A percentile compares a stretch with the other conserved stretches of the same genome.
phyloP scores from a whole-genome alignment of 2,888 invertebrate species.

The Morpho helenor region DNA sequence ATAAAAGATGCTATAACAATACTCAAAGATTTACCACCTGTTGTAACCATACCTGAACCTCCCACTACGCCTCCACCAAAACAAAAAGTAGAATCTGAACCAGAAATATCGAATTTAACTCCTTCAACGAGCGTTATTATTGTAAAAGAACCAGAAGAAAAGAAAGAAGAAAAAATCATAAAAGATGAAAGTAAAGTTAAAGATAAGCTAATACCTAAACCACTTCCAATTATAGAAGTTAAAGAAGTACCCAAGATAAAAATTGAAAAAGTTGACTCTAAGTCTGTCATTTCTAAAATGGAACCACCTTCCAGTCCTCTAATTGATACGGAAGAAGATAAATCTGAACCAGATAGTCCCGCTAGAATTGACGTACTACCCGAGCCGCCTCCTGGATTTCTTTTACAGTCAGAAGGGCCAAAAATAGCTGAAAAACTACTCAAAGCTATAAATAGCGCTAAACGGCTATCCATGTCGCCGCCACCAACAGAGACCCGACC shows the following conservation, averaged over 20 bases:
- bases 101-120: conserved; percentile 2
- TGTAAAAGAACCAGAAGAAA: conserved; percentile 29
- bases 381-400: conserved; percentile 68
- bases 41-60: conserved; percentile 44
- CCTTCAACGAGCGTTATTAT: conserved; percentile 16
- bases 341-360: conserved; percentile 72
- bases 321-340: conserved; percentile 69
- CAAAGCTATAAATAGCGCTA: conserved; percentile 80
- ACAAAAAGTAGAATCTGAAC: conserved; percentile 26
- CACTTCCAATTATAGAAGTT: conserved; percentile 37
- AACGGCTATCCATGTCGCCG: conserved; percentile 70
- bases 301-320: conserved; percentile 64
- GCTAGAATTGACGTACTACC: conserved; percentile 71
- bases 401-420: conserved; percentile 71
- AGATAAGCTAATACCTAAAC: conserved; percentile 35
- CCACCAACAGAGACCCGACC: conserved; percentile 55
- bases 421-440: conserved; percentile 82
- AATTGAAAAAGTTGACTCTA: conserved; percentile 47
- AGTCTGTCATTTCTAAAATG: conserved; percentile 41
- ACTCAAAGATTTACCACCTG: conserved; percentile 35
- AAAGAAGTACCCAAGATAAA: conserved; percentile 35
- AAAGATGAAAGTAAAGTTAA: conserved; percentile 34
- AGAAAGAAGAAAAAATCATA: conserved; percentile 25
- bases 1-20: conserved; percentile 36
- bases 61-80: conserved; percentile 51